Percentiles rank a stretch among this genome's conserved stretches.
Conservation (phyloP, 2,113 vertebrate species). For the Jaculus jaculus region DNA sequence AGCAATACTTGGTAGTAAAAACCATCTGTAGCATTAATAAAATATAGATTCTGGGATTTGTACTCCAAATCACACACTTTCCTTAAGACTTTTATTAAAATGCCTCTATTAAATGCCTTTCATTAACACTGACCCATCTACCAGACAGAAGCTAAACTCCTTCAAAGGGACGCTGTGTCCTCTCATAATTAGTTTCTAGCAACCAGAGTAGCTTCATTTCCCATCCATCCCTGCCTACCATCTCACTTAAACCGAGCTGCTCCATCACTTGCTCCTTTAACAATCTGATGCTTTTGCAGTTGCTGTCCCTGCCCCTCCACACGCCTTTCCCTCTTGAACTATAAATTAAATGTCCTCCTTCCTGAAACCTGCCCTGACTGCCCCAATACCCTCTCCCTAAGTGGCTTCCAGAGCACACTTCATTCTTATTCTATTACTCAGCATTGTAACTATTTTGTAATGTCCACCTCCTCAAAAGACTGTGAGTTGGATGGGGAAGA, state of each 20-base stretch:
- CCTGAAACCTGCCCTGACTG: background rate
- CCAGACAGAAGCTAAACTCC: background rate
- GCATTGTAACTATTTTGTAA: conserved; percentile 7
- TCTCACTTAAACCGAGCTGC: background rate
- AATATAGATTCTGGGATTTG: background rate
- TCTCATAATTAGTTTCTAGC: background rate
- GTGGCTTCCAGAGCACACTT: background rate
- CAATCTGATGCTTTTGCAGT: background rate
- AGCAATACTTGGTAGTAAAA: conserved; percentile 30
- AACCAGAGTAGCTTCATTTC: background rate
- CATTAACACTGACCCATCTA: background rate
- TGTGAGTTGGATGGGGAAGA: background rate
- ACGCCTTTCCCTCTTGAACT: background rate
- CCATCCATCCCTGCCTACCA: background rate
- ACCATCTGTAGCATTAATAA: conserved; percentile 44
- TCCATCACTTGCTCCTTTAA: background rate
- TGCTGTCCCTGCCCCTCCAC: background rate
- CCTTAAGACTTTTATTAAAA: conserved; percentile 46
- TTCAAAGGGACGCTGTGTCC: background rate
- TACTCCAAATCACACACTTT: conserved; percentile 35
- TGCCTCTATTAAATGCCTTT: background rate
- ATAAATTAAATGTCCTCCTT: background rate
- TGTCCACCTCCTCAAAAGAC: background rate
- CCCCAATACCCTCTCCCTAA: background rate
- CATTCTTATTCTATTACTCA: background rate